These are phyloP conservation scores for Athalia rosae DNA, from an alignment of 2,888 invertebrate species.

Conservation along the genomic window DNA sequence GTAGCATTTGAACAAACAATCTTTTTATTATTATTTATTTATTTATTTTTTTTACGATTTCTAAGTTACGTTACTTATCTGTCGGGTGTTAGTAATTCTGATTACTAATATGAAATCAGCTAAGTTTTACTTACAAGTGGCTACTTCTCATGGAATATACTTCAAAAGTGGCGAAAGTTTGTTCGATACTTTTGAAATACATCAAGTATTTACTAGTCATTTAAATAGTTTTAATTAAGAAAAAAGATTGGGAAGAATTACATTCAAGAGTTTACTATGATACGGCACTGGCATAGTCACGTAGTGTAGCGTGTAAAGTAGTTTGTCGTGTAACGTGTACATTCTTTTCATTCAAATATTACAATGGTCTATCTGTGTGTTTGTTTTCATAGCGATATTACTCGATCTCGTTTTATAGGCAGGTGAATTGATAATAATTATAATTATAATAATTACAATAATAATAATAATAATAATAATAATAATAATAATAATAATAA, in stretches of 20 bases:
- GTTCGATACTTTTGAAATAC: constrained; percentile 52
- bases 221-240: constrained; percentile 60
- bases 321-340: constrained; percentile 53
- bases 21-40: neutral
- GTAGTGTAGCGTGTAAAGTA: constrained; percentile 57
- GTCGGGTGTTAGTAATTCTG: constrained; percentile 49
- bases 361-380: constrained; percentile 55
- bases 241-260: constrained; percentile 60
- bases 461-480: constrained; percentile 51
- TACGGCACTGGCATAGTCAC: constrained; percentile 69
- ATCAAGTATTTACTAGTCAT: constrained; percentile 47
- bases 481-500: constrained; percentile 56
- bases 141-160: constrained; percentile 53
- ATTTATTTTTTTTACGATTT: constrained; percentile 36
- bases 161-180: constrained; percentile 52
- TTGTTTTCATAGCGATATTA: constrained; percentile 57
- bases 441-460: constrained; percentile 56
- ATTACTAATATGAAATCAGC: constrained; percentile 51
- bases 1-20: constrained; percentile 37
- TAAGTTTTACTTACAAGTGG: constrained; percentile 51
- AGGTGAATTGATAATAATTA: constrained; percentile 66
- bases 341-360: constrained; percentile 60
- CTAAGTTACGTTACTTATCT: constrained; percentile 52
- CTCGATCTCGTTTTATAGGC: constrained; percentile 70
- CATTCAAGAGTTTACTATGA: constrained; percentile 65